A percentile compares a stretch with the other conserved stretches of the same genome.
Conservation (phyloP, 2,888 invertebrate genomes). For the Tigriopus californicus region DNA sequence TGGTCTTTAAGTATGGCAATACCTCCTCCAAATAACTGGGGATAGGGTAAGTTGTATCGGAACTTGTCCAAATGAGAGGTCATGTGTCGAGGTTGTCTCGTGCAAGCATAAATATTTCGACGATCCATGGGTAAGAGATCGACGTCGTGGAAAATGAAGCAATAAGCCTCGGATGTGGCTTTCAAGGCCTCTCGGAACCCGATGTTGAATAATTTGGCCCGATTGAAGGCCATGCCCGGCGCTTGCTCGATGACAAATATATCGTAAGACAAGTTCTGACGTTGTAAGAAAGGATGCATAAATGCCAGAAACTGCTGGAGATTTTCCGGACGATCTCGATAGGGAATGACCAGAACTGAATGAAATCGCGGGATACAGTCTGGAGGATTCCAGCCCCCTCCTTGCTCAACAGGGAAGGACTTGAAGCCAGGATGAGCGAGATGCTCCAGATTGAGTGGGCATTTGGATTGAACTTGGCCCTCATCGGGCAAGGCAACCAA, state of each 20-base stretch:
- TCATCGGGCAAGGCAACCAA: not conserved
- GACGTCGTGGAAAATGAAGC: constrained; percentile 8
- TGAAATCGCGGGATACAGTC: not conserved
- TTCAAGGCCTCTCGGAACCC: not conserved
- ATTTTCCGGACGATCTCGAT: not conserved
- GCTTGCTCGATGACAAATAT: constrained; percentile 1
- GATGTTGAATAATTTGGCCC: constrained; percentile 7
- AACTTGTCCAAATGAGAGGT: not conserved
- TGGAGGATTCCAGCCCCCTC: not conserved
- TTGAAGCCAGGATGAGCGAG: not conserved
- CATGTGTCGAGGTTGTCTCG: constrained; percentile 2
- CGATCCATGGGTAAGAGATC: constrained; percentile 9
- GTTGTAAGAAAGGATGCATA: constrained; percentile 11
- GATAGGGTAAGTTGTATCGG: constrained; percentile 8
- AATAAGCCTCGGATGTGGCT: not conserved
- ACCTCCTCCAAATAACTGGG: constrained; percentile 5
- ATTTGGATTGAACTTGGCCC: not conserved
- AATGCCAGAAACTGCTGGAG: not conserved
- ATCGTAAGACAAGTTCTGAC: constrained; percentile 1
- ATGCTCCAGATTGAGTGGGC: not conserved
- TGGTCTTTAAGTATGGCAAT: not conserved
- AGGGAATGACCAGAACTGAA: not conserved
- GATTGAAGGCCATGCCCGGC: not conserved
- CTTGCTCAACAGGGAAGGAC: not conserved
- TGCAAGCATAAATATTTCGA: constrained; percentile 5